phyloP scores from a whole-genome alignment of 2,888 invertebrate genomes.

The Phengaris alcon region DNA sequence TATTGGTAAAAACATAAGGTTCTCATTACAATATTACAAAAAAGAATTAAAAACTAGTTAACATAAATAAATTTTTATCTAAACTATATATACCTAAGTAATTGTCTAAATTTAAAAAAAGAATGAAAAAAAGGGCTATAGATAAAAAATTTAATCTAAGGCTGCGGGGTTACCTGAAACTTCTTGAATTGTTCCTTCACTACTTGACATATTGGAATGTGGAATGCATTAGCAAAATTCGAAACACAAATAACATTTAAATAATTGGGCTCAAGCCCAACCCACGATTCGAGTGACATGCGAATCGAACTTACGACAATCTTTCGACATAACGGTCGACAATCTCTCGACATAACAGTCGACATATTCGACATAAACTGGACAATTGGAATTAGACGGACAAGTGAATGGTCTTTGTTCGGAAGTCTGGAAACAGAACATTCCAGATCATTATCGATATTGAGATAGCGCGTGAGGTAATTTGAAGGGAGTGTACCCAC shows the following conservation, averaged over 20 bases:
- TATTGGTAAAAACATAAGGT: no score
- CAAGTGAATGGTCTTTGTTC: constrained; percentile 42
- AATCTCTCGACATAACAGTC: constrained; percentile 12
- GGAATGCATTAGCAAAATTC: constrained; percentile 21
- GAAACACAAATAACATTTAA: constrained; percentile 15
- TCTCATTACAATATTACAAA: no score
- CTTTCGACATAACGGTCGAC: background rate
- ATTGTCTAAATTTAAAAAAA: no score
- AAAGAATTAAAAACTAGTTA: no score
- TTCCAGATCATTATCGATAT: constrained; percentile 39
- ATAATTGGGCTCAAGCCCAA: constrained; percentile 10
- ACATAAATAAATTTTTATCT: no score
- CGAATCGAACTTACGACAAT: constrained; percentile 10
- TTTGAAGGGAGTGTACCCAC: constrained; percentile 31
- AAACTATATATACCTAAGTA: no score
- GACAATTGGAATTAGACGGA: constrained; percentile 35
- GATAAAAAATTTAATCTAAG: no score
- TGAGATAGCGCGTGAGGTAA: constrained; percentile 40
- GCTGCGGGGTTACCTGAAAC: background rate
- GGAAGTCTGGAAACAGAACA: constrained; percentile 33
- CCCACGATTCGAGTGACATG: background rate
- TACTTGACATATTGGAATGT: background rate
- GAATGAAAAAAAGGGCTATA: no score
- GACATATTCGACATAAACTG: constrained; percentile 6
- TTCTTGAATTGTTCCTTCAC: background rate